Percentiles rank a stretch among this genome's conserved stretches.
Conservation (phyloP, 2,113 vertebrate genomes). For the Thunnus thynnus region DNA sequence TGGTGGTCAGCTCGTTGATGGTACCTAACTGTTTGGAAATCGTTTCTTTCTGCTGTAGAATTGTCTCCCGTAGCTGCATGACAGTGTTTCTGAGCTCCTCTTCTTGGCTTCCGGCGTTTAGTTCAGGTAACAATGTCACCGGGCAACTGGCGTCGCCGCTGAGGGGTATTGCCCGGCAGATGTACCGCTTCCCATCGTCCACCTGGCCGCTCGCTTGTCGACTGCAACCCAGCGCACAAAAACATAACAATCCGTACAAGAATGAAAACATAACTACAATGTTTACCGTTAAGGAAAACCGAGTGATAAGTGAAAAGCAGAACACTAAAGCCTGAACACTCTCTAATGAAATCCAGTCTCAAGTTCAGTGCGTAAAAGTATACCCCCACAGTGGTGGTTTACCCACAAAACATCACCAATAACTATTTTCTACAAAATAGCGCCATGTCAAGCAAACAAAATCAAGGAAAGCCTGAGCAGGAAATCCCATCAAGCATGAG, state of each 20-base stretch:
- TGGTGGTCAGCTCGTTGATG: conserved; percentile 94
- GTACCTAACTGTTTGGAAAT: conserved; percentile 92
- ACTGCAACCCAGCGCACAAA: conserved; percentile 74
- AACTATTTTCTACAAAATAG: conserved; percentile 6
- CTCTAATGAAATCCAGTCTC: background rate
- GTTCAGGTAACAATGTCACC: conserved; percentile 85
- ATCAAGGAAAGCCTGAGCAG: conserved; percentile 14
- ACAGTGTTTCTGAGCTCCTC: conserved; percentile 93
- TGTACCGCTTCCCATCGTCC: conserved; percentile 89
- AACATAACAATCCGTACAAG: conserved; percentile 77
- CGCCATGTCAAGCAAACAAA: background rate
- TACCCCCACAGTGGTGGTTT: background rate
- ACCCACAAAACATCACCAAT: conserved; percentile 6
- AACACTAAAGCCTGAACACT: background rate
- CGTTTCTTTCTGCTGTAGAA: conserved; percentile 95
- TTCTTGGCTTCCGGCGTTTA: conserved; percentile 86
- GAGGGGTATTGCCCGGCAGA: conserved; percentile 92
- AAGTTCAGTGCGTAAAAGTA: conserved; percentile 61
- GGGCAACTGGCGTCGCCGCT: conserved; percentile 87
- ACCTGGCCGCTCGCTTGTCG: conserved; percentile 70
- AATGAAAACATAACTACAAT: conserved; percentile 78
- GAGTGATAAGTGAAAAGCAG: background rate
- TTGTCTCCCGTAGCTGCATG: conserved; percentile 94
- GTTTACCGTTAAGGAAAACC: background rate
- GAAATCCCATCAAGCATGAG: conserved; percentile 50